Base-by-base conservation (phyloP, 2,797 vertebrate genomes). In the Rhynchotus rufescens region DNA sequence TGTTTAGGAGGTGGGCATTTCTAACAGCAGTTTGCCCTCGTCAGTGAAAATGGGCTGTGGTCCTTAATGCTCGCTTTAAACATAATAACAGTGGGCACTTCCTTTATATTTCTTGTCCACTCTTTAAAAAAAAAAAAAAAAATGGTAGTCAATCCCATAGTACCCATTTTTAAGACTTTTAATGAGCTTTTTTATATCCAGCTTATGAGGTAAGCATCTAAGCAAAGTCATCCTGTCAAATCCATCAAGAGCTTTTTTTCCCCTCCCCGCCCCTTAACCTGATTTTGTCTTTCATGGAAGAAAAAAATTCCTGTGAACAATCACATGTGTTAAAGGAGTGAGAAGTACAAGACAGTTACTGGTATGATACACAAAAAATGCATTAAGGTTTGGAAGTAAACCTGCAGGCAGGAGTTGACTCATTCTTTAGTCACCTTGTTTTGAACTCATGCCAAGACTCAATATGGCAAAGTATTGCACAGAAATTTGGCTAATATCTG, bases 361-460 rank as follows among this genome's bases (percentile, higher is more conserved):
- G 77, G 47, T 92, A 84, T 20, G 90, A 74, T 92, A 95, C 94
- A 94, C 82, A 89, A 88, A 45, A 96, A 93, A 22, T 81, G 80
- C 93, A 96, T 95, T 96, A 94, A 76, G 51, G 10, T 54, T 79
- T 89, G 88, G 54, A 11, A 16, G 30, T 12, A 65, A 78, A 65
- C 30, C 30, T 85, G 74, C 71, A 81, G 90, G 86, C 85, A 91
- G 79, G 69, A 90, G 86, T 82, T 92, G 90, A 79, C 61, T 90
- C 90, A 81, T 87, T 19, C 52, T 87, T 76, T 23, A 79, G 88
- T 89, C 90, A 89, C 90, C 88, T 87, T 89, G 30, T 47, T 93
- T 32, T 84, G 88, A 93, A 59, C 64, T 84, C 57, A 4, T 2
- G 17, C 82, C 82, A 79, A 56, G 42, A 47, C 68, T 79, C 77